phyloP scores from a whole-genome alignment of 2,113 vertebrate genomes.

The Anolis sagrei region DNA sequence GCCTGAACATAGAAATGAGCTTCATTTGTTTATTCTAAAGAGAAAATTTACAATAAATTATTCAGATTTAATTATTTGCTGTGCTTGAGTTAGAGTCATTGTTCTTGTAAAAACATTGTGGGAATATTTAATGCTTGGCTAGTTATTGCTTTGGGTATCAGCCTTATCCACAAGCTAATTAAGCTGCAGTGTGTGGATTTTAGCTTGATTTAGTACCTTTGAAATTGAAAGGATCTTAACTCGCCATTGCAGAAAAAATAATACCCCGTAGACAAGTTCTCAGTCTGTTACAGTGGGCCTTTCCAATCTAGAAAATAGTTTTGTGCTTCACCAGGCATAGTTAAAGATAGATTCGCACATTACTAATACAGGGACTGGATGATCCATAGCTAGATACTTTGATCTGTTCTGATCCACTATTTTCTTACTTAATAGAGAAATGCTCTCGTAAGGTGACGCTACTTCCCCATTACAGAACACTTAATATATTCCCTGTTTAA shows the following conservation, averaged over 20 bases:
- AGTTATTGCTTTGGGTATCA: not conserved
- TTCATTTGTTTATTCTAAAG: constrained; percentile 20
- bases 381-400: not conserved
- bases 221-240: not conserved
- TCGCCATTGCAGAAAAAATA: not conserved
- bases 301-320: not conserved
- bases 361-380: not conserved
- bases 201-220: not conserved
- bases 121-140: not conserved
- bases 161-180: constrained; percentile 5
- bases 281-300: not conserved
- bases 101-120: not conserved
- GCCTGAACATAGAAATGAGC: not conserved
- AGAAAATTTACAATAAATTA: constrained; percentile 18
- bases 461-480: not conserved
- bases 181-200: not conserved
- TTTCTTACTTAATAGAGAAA: not conserved
- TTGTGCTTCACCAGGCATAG: not conserved
- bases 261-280: not conserved
- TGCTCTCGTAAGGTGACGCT: not conserved
- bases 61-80: constrained; percentile 26
- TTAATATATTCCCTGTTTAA: not conserved
- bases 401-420: not conserved
- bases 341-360: not conserved
- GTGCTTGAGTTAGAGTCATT: not conserved